Evolutionary conservation across 1,140 invertebrate species (phyloP).

Genomic region (Trichonephila clavipes): DNA sequence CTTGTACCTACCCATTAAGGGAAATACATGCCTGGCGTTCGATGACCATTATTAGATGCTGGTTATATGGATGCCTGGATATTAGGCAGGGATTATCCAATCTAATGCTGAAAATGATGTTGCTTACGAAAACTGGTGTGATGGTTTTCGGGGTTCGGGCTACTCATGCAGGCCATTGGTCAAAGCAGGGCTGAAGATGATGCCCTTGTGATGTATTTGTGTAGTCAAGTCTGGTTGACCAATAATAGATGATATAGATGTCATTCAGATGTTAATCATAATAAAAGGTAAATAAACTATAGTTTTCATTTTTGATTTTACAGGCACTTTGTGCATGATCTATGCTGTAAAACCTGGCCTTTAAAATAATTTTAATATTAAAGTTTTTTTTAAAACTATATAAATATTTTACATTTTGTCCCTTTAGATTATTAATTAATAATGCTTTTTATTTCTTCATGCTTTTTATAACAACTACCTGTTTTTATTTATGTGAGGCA

Average conservation of each 20-base stretch:
- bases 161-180: neutral
- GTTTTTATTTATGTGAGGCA: no score
- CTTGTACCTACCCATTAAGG: constrained; percentile 71
- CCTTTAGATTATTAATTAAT: no score
- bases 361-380: neutral
- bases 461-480: no score
- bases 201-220: constrained; percentile 57
- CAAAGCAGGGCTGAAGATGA: constrained; percentile 23
- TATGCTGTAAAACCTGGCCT: neutral
- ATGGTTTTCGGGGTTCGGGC: constrained; percentile 36
- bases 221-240: constrained; percentile 70
- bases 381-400: no score
- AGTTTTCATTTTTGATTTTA: constrained; percentile 43
- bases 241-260: constrained; percentile 68
- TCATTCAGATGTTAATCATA: constrained; percentile 33
- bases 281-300: constrained; percentile 67
- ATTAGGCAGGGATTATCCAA: constrained; percentile 21
- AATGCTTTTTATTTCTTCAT: no score
- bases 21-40: neutral
- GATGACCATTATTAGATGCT: constrained; percentile 60
- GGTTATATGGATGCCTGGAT: constrained; percentile 43
- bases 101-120: constrained; percentile 62
- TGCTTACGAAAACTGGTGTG: constrained; percentile 68
- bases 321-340: constrained; percentile 18
- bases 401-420: no score